Evolutionary conservation across 1,140 invertebrate species (phyloP), one percentile per base, ranked within the genome.

Genomic region (Temnothorax nylanderi): DNA sequence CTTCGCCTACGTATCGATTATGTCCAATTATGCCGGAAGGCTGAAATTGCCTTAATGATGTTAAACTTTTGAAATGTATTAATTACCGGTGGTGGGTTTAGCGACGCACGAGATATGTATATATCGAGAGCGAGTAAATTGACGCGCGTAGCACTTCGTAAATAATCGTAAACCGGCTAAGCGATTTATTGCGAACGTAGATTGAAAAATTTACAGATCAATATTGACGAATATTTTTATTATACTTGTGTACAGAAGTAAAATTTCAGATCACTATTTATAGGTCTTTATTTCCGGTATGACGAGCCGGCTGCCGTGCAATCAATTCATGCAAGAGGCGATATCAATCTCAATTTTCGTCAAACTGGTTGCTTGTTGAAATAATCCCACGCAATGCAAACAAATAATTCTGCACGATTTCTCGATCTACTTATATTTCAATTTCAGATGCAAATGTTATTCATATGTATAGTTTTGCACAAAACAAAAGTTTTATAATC

Each of bases 301-400:
- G 13, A 56, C 47, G 18, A 69, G 77, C 13, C 13, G 11, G 21
- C 26, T 21, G 21, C 21, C 11, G 8, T 26, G 51, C 34, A 82
- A 81, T 81, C 51, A 18, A 72, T 82, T 60, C 41, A 60, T 21
- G 18, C 41, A 44, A 60, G 21, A 44, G 10, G 5, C 16, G 51
- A 81, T 72, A 82, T 72, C 21, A 32, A 81, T 81, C 64, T 71
- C 78, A 81, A 82, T 82, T 82, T 82, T 71, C 51, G 18, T 74
- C 41, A 32, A 71, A 44, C 49, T 26, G 5, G 41, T 44, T 44
- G 37, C 64, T 44, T n/a, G 41, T 47, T 60, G 51, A 58, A 58
- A 47, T 58, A 72, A 71, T 58, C 72, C 18, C 44, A 47, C 16
- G 37, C 21, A 8, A 7, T 34, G 13, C n/a, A 21, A 51, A 6